Evolutionary conservation across 2,797 vertebrate species (phyloP).

Genomic region (Ctenopoma multispine): DNA sequence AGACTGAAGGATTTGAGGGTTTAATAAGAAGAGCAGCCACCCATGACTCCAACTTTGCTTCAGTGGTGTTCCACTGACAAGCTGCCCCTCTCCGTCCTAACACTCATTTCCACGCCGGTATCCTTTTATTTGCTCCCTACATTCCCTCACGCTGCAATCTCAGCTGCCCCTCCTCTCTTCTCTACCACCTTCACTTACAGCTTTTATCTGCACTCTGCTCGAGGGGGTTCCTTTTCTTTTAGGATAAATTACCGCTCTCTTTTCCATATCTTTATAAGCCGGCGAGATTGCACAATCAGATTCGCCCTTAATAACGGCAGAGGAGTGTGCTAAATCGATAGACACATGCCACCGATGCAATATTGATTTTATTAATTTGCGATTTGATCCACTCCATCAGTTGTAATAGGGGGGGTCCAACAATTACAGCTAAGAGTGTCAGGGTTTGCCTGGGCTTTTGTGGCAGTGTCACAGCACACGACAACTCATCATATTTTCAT

Average conservation of each 20-base stretch:
- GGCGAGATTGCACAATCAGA: slow-evolving; percentile 48
- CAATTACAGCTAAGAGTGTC: slow-evolving; percentile 39
- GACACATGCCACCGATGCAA: slow-evolving; percentile 55
- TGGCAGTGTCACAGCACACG: slow-evolving; percentile 17
- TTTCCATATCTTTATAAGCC: slow-evolving; percentile 55
- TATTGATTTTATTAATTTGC: slow-evolving; percentile 79
- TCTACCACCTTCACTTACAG: slow-evolving; percentile 22
- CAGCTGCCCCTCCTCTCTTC: slow-evolving; percentile 5
- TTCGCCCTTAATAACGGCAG: slow-evolving; percentile 47
- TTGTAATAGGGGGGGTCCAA: slow-evolving; percentile 49
- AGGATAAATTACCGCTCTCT: slow-evolving; percentile 54
- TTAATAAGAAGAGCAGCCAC: slow-evolving; percentile 75
- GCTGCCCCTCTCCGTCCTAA: slow-evolving; percentile 41
- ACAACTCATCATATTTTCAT: slow-evolving; percentile 57
- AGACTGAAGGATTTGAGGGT: slow-evolving; percentile 66
- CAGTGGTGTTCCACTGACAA: slow-evolving; percentile 61
- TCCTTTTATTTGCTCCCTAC: slow-evolving; percentile 40
- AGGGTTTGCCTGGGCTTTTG: slow-evolving; percentile 23
- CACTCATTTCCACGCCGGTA: slow-evolving; percentile 20
- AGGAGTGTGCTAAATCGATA: slow-evolving; percentile 66
- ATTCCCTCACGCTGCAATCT: slow-evolving; percentile 8
- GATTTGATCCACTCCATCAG: slow-evolving; percentile 72
- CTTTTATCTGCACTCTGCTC: slow-evolving; percentile 56
- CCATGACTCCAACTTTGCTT: slow-evolving; percentile 70
- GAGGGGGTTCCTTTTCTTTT: slow-evolving; percentile 20